Evolutionary conservation across 2,888 invertebrate species (phyloP), one percentile per base, ranked within the genome.

Genomic region (Spodoptera picta): DNA sequence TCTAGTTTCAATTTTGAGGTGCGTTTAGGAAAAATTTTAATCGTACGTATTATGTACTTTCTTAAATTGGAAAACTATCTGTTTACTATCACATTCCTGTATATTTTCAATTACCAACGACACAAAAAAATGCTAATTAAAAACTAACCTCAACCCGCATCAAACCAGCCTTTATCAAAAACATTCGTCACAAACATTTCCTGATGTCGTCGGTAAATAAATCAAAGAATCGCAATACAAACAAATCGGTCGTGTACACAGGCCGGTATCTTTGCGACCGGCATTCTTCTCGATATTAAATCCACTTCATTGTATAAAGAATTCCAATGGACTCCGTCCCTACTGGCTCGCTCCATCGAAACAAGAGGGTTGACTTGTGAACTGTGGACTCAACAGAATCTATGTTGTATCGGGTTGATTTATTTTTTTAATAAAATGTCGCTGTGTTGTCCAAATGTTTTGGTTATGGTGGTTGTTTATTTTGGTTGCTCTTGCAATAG

Each of bases 251-350:
- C 76, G 78, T 79, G 51, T 73, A 55, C 47, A 48, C 58, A 45
- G 83, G 83, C 85, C 91, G 84, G 85, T 88, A 88, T 89, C 89
- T 87, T 81, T 85, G 88, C 82, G 84, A 82, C 83, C 85, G 85
- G 83, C 89, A 92, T 92, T 90, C 93, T 90, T 77, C 69, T 79
- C 87, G 91, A 94, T 95, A 95, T 94, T 94, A 95, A 94, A 94
- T 94, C 93, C 90, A 92, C 92, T 94, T 89, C 92, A 90, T 87
- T 89, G 87, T 88, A 88, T 88, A 90, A 90, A 90, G 91, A 92
- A 92, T 92, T 91, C 92, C 92, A 88, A 91, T 90, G 90, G 90
- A 92, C 87, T 88, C 73, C 72, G 81, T 71, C 77, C 75, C 81
- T 70, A 70, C 52, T 60, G 79, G 80, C 81, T 81, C 78, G 61